A percentile compares a stretch with the other conserved stretches of the same genome.
Conservation (phyloP, 2,797 vertebrate genomes). For the Lutjanus campechanus region DNA sequence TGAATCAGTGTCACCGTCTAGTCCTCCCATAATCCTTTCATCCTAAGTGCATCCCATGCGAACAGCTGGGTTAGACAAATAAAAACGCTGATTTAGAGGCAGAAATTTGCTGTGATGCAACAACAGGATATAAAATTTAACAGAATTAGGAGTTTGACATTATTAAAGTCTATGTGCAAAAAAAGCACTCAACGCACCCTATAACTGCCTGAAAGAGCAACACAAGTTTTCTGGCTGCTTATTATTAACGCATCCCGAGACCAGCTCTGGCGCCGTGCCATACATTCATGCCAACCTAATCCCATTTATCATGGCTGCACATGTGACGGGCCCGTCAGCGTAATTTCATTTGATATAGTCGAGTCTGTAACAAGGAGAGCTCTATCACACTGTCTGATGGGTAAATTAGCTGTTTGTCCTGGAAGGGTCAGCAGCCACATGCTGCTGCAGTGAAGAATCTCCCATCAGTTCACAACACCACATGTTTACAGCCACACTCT, state of each 20-base stretch:
- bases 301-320: slow-evolving; percentile 69
- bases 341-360: slow-evolving; percentile 74
- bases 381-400: slow-evolving; percentile 48
- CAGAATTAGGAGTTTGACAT: slow-evolving; percentile 21
- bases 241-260: slow-evolving; percentile 65
- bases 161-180: slow-evolving; percentile 13
- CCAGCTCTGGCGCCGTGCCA: slow-evolving; percentile 55
- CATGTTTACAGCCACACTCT: slow-evolving; percentile 14
- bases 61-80: slow-evolving; percentile 72
- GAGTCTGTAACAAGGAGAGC: slow-evolving; percentile 63
- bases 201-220: slow-evolving; percentile 20
- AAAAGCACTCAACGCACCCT: slow-evolving; percentile 3
- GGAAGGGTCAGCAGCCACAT: slow-evolving; percentile 27
- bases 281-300: slow-evolving; percentile 73
- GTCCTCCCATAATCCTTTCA: slow-evolving; percentile 68
- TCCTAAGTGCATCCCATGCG: slow-evolving; percentile 71
- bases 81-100: slow-evolving; percentile 49
- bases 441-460: slow-evolving; percentile 16
- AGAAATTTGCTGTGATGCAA: slow-evolving; percentile 40
- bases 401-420: slow-evolving; percentile 52
- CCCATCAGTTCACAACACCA: slow-evolving; percentile 1
- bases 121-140: slow-evolving; percentile 27
- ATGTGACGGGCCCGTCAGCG: slow-evolving; percentile 72
- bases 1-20: slow-evolving; percentile 64
- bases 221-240: slow-evolving; percentile 38